Evolutionary conservation across 2,113 vertebrate genomes (phyloP), one percentile per base, ranked within the genome.

Genomic region (Salvelinus fontinalis): DNA sequence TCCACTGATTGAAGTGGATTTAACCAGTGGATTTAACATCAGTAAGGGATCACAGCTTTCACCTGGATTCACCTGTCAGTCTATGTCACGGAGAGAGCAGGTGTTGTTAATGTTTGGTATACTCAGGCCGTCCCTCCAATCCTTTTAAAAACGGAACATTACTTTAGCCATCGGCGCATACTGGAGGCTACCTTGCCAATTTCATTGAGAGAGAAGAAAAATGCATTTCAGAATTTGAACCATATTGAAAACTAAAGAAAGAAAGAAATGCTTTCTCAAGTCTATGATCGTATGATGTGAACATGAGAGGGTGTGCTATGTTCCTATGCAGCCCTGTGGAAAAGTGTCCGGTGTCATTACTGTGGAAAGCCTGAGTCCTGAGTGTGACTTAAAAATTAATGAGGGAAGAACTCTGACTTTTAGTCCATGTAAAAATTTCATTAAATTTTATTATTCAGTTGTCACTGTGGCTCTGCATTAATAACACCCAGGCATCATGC

Each of bases 361-460:
- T 76, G 81, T 82, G 82, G 24, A 49, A 81, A 81, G 78, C 82
- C 71, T 81, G 80, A 54, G 75, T 24, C 76, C 83, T 85, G 82
- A 85, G 83, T 86, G 84, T 82, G 89, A 86, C 84, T 92, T 91
- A 88, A 90, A 91, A 90, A 90, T 91, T 89, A 90, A 92, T 92
- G 91, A 91, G 83, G 79, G 83, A 83, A 85, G 88, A 86, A 88
- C 88, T 90, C 83, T 92, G 91, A 92, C 91, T 92, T 91, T 92
- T 91, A 92, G 89, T 91, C 90, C 83, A 71, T 88, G 90, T 92
- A 89, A 91, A 92, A 91, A 84, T 91, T 88, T 92, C 88, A 92
- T 92, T 92, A 91, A 89, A 89, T 87, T 90, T 86, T 88, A 92
- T 91, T 92, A 91, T 92, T 92, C 91, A 90, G 89, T 83, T 73